Evolutionary conservation across 2,797 vertebrate species (phyloP).

Genomic region (Sebastes iracundus): DNA sequence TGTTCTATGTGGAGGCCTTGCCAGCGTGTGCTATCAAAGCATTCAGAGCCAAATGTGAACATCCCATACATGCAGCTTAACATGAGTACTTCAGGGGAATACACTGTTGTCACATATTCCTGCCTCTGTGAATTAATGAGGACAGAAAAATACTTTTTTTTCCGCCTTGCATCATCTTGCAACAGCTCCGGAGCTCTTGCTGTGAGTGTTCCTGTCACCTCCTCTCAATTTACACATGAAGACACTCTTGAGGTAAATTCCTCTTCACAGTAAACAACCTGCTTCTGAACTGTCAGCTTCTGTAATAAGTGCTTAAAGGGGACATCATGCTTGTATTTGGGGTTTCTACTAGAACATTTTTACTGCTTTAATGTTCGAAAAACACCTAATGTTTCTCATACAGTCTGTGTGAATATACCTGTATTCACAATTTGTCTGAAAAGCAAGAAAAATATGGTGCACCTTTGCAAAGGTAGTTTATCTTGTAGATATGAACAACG

Average conservation of each 20-base stretch:
- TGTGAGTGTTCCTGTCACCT: constrained; percentile 28
- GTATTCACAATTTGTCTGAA: too few relatives aligned
- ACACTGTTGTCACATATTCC: constrained; percentile 4
- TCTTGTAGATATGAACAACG: too few relatives aligned
- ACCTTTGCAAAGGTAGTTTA: too few relatives aligned
- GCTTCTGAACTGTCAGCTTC: constrained; percentile 34
- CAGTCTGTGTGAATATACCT: too few relatives aligned
- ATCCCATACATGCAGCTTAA: neutral
- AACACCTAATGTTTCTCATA: too few relatives aligned
- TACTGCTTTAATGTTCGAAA: too few relatives aligned
- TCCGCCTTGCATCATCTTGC: neutral
- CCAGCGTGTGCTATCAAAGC: neutral
- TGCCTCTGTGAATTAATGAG: constrained; percentile 23
- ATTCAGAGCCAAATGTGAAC: neutral
- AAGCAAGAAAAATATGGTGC: too few relatives aligned
- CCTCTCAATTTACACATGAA: constrained; percentile 29
- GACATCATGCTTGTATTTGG: neutral
- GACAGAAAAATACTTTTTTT: constrained; percentile 17
- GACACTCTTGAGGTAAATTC: constrained; percentile 43
- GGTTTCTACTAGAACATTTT: too few relatives aligned
- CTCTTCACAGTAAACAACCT: constrained; percentile 44
- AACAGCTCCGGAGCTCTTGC: neutral
- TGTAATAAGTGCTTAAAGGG: constrained; percentile 16
- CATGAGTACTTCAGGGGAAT: neutral
- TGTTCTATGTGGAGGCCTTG: neutral